A percentile compares a stretch with the other conserved stretches of the same genome.
Evolutionary conservation across 2,888 invertebrate species (phyloP).

Genomic region (Epinotia ramella): DNA sequence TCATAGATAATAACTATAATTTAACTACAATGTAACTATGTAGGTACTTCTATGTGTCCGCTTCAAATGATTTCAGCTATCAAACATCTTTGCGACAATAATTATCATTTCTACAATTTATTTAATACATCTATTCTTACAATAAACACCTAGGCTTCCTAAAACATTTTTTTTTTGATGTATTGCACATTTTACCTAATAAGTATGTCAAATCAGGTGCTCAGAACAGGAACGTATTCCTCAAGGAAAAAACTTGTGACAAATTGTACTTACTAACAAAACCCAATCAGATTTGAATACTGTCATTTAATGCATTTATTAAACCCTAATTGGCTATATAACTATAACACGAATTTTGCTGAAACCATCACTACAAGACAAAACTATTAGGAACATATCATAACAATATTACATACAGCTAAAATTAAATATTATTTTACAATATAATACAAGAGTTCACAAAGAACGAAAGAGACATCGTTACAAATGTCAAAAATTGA

Average conservation of each 20-base stretch:
- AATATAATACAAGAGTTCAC: slow-evolving; percentile 63
- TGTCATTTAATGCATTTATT: slow-evolving; percentile 55
- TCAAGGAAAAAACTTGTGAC: slow-evolving; percentile 46
- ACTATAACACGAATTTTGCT: slow-evolving; percentile 64
- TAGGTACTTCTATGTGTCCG: slow-evolving; percentile 66
- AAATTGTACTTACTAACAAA: slow-evolving; percentile 51
- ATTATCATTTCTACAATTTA: slow-evolving; percentile 70
- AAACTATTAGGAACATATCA: slow-evolving; percentile 82
- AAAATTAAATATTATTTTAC: slow-evolving; percentile 77
- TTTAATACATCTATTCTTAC: slow-evolving; percentile 64
- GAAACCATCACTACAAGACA: slow-evolving; percentile 72
- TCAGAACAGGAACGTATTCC: slow-evolving; percentile 49
- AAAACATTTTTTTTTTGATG: slow-evolving; percentile 68
- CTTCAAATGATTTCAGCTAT: slow-evolving; percentile 55
- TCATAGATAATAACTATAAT: slow-evolving; percentile 78
- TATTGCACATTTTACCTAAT: slow-evolving; percentile 77
- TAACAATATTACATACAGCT: slow-evolving; percentile 77
- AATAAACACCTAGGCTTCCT: slow-evolving; percentile 66
- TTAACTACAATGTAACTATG: slow-evolving; percentile 77
- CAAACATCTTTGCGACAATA: slow-evolving; percentile 69
- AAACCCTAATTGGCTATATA: slow-evolving; percentile 57
- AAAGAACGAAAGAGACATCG: slow-evolving; percentile 33
- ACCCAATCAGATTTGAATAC: slow-evolving; percentile 53
- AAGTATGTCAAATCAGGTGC: slow-evolving; percentile 53
- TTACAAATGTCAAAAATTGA: slow-evolving; percentile 31